Evolutionary conservation across 2,797 vertebrate genomes (phyloP).

Genomic region (Octomys mimax): DNA sequence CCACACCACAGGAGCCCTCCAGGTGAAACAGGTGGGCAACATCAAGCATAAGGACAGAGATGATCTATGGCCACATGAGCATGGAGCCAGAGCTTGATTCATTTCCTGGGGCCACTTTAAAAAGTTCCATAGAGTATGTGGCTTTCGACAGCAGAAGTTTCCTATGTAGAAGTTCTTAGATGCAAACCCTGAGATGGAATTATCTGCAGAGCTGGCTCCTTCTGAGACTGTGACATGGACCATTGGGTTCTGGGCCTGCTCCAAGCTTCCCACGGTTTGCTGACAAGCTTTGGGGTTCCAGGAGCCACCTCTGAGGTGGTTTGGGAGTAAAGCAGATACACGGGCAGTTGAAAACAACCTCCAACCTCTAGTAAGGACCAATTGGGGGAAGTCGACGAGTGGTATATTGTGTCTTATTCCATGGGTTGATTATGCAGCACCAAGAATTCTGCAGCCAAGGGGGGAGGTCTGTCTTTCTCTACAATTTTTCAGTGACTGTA

Average conservation of each 20-base stretch:
- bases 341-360: neutral
- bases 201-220: too few species aligned
- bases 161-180: neutral
- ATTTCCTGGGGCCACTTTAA: neutral
- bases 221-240: neutral
- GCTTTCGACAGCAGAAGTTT: neutral
- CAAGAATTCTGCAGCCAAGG: neutral
- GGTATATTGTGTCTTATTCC: neutral
- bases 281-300: neutral
- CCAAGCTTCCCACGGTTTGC: neutral
- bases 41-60: neutral
- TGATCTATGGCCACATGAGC: neutral
- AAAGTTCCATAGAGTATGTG: neutral
- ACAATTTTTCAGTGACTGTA: neutral
- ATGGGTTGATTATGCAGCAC: neutral
- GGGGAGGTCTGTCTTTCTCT: neutral
- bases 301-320: neutral
- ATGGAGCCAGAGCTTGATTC: accelerated
- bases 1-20: accelerated
- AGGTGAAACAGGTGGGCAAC: too few species aligned
- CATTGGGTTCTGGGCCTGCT: neutral
- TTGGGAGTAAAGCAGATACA: neutral
- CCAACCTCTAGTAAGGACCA: neutral
- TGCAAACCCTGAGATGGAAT: neutral
- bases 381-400: neutral